phyloP scores from a whole-genome alignment of 2,888 invertebrate species.

The Dendrolimus houi region DNA sequence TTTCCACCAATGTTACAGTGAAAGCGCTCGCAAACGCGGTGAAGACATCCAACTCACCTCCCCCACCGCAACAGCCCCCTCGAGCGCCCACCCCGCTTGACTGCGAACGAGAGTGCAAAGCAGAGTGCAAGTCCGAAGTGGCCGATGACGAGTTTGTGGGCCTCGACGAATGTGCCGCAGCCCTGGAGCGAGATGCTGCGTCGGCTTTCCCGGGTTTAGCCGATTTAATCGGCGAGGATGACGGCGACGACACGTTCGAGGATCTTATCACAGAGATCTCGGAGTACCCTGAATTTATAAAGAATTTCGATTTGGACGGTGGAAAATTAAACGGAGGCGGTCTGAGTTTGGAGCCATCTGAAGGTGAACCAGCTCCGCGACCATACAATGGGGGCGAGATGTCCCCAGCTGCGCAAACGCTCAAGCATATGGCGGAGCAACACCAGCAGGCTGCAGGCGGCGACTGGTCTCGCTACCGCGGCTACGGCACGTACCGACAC shows the following conservation, averaged over 20 bases:
- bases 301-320: slow-evolving; percentile 83
- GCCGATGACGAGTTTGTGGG: slow-evolving; percentile 93
- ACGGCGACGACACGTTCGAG: slow-evolving; percentile 88
- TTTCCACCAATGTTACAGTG: slow-evolving; percentile 94
- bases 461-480: slow-evolving; percentile 72
- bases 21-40: slow-evolving; percentile 78
- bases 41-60: slow-evolving; percentile 60
- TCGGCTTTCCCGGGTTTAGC: slow-evolving; percentile 86
- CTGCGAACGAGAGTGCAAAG: slow-evolving; percentile 84
- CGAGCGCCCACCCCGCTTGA: slow-evolving; percentile 89
- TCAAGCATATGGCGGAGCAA: slow-evolving; percentile 98
- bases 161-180: slow-evolving; percentile 88
- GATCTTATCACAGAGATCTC: slow-evolving; percentile 92
- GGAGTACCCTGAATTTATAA: slow-evolving; percentile 89
- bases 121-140: slow-evolving; percentile 88
- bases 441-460: slow-evolving; percentile 87
- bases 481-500: slow-evolving; percentile 69
- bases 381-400: slow-evolving; percentile 80
- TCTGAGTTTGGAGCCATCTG: slow-evolving; percentile 54
- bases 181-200: slow-evolving; percentile 89
- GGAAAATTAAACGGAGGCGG: slow-evolving; percentile 50
- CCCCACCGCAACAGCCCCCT: slow-evolving; percentile 55
- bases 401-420: slow-evolving; percentile 95
- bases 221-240: slow-evolving; percentile 89
- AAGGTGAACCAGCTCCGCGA: slow-evolving; percentile 61